Evolutionary conservation across 1,140 invertebrate species (phyloP).

Genomic region (Drosophila repletoides): DNA sequence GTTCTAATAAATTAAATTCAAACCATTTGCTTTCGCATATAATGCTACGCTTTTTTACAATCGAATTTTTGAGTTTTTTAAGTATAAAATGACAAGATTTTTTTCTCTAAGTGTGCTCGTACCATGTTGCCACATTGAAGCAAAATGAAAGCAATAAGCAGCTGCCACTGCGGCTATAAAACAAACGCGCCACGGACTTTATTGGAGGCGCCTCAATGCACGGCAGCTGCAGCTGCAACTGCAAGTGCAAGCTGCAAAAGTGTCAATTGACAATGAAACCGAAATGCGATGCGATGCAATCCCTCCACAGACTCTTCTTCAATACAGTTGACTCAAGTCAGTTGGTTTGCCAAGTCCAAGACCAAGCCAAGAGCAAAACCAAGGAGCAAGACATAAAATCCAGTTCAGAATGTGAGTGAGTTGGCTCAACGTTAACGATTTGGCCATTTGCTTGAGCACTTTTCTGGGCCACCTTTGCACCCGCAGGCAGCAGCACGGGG

Average conservation of each 20-base stretch:
- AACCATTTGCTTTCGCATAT: too few species aligned
- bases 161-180: slow-evolving; percentile 43
- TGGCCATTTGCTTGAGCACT: slow-evolving; percentile 41
- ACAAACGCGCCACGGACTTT: slow-evolving; percentile 19
- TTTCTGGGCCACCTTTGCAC: slow-evolving; percentile 27
- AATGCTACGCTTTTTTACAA: too few species aligned
- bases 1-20: too few species aligned
- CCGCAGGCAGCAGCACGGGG: neutral
- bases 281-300: slow-evolving; percentile 34
- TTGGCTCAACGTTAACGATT: slow-evolving; percentile 39
- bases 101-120: too few species aligned
- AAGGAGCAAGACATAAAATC: slow-evolving; percentile 19
- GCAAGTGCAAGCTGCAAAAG: too few species aligned
- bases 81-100: too few species aligned
- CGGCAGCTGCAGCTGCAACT: slow-evolving; percentile 23
- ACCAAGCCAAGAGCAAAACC: neutral
- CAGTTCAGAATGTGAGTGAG: slow-evolving; percentile 15
- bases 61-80: too few species aligned
- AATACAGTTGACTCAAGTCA: neutral
- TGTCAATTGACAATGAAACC: slow-evolving; percentile 58
- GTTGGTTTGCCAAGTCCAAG: neutral
- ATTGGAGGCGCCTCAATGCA: neutral
- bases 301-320: neutral
- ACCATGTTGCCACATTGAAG: slow-evolving; percentile 46
- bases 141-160: slow-evolving; percentile 50